Percentiles rank a stretch among this genome's conserved stretches.
phyloP scores from a whole-genome alignment of 2,113 vertebrate species.

The Pachyramphus minor region DNA sequence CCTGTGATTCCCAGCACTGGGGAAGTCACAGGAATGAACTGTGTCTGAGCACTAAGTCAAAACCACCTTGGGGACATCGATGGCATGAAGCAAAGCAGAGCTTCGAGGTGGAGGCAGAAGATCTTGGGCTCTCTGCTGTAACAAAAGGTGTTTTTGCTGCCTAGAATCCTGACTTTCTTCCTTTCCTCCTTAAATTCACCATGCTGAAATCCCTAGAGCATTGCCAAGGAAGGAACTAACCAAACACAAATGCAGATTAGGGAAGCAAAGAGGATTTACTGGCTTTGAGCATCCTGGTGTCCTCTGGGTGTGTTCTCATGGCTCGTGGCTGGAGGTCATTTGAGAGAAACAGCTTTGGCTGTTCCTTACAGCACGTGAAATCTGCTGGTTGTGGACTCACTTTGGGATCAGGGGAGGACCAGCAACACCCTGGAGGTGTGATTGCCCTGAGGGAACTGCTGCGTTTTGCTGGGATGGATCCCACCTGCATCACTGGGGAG shows the following conservation, averaged over 20 bases:
- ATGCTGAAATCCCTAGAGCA: background rate
- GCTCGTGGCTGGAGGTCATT: background rate
- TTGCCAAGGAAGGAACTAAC: background rate
- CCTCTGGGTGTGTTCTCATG: background rate
- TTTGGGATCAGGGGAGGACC: background rate
- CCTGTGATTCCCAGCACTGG: background rate
- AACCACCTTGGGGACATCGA: accelerated
- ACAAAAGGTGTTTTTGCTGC: background rate
- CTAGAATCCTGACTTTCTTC: background rate
- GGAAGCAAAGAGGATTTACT: background rate
- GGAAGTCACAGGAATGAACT: background rate
- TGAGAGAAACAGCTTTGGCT: background rate
- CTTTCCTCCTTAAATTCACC: background rate
- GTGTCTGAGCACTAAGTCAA: background rate
- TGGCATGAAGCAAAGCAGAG: background rate
- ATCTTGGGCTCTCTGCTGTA: background rate
- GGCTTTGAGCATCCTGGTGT: background rate
- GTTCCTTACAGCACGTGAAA: accelerated
- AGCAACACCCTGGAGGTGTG: background rate
- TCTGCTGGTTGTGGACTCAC: no score
- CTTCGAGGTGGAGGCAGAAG: background rate
- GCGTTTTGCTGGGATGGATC: background rate
- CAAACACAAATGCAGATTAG: background rate
- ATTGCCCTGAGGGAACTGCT: background rate
- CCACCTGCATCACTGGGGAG: background rate